Percentiles rank a stretch among this genome's conserved stretches.
Conservation (phyloP, 2,888 invertebrate genomes). For the Kuschelorhynchus macadamiae region DNA sequence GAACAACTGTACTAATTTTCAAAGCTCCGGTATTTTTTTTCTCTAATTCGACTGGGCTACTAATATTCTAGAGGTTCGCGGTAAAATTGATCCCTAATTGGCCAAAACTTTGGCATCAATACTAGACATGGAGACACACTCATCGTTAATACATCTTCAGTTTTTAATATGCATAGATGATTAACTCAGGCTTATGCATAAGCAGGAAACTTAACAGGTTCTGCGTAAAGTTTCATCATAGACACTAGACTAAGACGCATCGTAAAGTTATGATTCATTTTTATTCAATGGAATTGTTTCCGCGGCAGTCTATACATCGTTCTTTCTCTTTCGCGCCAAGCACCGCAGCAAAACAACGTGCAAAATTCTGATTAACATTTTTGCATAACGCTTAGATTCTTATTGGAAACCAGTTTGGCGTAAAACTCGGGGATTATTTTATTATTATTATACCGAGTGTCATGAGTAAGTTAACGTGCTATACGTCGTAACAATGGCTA, state of each 20-base stretch:
- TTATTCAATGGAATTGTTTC: not conserved
- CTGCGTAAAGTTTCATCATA: not conserved
- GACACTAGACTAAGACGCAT: not conserved
- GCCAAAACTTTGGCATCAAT: no score
- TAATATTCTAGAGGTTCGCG: no score
- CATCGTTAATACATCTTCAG: no score
- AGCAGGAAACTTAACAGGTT: not conserved
- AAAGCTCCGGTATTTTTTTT: no score
- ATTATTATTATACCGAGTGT: not conserved
- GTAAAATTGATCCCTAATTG: no score
- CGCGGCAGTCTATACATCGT: not conserved
- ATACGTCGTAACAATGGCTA: not conserved
- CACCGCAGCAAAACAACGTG: conserved; percentile 6
- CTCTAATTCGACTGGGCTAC: no score
- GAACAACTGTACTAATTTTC: no score
- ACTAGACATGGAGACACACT: no score
- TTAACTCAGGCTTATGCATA: not conserved
- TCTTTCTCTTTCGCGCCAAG: not conserved
- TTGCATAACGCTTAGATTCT: conserved; percentile 13
- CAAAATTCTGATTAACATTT: conserved; percentile 6
- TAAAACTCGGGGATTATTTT: no score
- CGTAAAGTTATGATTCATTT: not conserved
- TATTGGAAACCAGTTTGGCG: not conserved
- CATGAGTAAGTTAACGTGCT: conserved; percentile 20
- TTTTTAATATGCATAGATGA: no score